Base-by-base conservation (phyloP, 2,888 invertebrate species). In the Idaea aversata region DNA sequence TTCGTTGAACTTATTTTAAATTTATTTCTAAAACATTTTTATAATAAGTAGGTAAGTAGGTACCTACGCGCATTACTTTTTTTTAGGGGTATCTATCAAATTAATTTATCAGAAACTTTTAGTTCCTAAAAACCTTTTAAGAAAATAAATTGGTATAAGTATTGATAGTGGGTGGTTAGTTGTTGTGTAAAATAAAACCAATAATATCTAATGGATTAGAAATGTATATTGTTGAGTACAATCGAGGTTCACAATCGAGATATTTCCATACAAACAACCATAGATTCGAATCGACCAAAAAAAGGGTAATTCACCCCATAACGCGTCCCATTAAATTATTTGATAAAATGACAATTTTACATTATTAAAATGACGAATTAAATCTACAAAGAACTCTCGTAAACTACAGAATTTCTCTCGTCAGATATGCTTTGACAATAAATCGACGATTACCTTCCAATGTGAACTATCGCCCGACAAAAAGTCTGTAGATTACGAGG, bases 191-290 rank as follows among this genome's bases (percentile, higher is more conserved):
- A 91, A 90, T 90, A 83, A 92, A 90, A 91, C 86, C 75, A 79
- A 71, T 72, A 74, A 79, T 80, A 84, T 91, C 88, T 92, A 92
- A 90, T 91, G 92, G 91, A 91, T 92, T 88, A 92, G 91, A 92
- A 93, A 90, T 92, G 89, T 93, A 90, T 91, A 90, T 92, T 91
- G 87, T 90, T 91, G 92, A 92, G 86, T 91, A 91, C 91, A 91
- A 88, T 91, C 87, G 86, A 91, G 86, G 88, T 84, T 83, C 82
- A 89, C 84, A 80, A 85, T 81, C 80, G 81, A 88, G 83, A 88
- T 82, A 85, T 82, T 79, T 75, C 80, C 83, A 81, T 82, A 83
- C 82, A 81, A 77, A 74, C 77, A 76, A 77, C 74, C 78, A 77
- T 70, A 77, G 78, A 75, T 73, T 77, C 72, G 65, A 70, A 67